Base-by-base conservation (phyloP, 2,113 vertebrate genomes). In the Rousettus leschenaultii region DNA sequence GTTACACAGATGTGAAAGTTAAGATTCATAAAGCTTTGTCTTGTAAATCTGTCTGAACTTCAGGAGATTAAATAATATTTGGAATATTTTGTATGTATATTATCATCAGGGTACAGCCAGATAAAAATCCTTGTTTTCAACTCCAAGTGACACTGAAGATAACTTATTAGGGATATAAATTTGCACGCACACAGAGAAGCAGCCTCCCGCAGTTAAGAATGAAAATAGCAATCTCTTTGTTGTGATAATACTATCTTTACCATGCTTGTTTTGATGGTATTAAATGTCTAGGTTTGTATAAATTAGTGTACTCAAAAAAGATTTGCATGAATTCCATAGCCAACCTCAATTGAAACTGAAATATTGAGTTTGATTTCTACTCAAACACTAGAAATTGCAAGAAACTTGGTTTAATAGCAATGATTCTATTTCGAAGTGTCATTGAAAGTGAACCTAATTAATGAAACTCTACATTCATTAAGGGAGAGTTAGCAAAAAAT, bases 71-170 rank as follows among this genome's bases (percentile, higher is more conserved):
- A 53, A 43, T 59, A 68, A 55, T 48, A 35, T 57, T 79, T 84
- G 38, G 30, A 85, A 57, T 16, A 33, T 15, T 40, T 8, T 35
- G 0, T 66, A 59, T 66, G 66, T 80, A 4, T 43, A n/a, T 74
- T 43, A n/a, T 74, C 65, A 57, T 38, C 16, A 43, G 16, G 33
- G 7, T 45, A 43, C 28, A 21, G 7, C 43, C 35, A 53, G 19
- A 75, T 78, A 61, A 92, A 86, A 86, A 77, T 57, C 57, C 11
- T 80, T 82, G 18, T 93, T 93, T 80, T 97, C 28, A 71, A 61
- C 28, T 91, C n/a, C 48, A 87, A 91, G 43, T 77, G 35, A n/a
- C 53, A 78, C 1, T 19, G 38, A 82, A 48, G 48, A 59, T 85
- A 57, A 48, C 18, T 38, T 92, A 59, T 90, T 28, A 80, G 63